A percentile compares a stretch with the other conserved stretches of the same genome.
phyloP scores from a whole-genome alignment of 92 coral and sea anemone species.

The Montipora capitata region DNA sequence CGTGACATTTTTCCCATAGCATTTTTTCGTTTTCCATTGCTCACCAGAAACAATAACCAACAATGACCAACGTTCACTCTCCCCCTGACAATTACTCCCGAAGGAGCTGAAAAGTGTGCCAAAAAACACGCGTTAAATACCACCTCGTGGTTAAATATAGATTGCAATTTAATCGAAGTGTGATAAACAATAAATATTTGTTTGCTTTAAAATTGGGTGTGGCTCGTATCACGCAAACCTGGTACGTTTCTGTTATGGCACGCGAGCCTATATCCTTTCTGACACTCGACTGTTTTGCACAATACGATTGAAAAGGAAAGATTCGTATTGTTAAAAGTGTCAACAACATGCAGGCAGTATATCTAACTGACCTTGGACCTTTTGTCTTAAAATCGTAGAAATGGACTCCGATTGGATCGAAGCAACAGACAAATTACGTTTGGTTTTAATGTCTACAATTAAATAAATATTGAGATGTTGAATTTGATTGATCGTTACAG shows the following conservation, averaged over 20 bases:
- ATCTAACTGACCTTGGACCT: background rate
- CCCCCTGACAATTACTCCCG: too few species aligned
- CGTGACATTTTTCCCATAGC: too few species aligned
- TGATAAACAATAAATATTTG: background rate
- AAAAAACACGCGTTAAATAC: background rate
- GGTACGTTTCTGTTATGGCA: background rate
- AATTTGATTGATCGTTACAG: background rate
- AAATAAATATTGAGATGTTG: background rate
- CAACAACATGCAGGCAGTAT: background rate
- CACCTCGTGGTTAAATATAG: background rate
- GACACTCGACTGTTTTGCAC: background rate
- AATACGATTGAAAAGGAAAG: background rate
- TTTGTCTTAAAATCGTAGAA: background rate
- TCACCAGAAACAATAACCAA: too few species aligned
- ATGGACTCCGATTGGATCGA: background rate
- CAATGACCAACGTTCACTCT: too few species aligned
- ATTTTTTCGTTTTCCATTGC: too few species aligned
- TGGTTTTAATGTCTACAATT: too few species aligned
- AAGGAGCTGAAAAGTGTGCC: too few species aligned
- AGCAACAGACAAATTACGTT: too few species aligned
- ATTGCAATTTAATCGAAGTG: background rate
- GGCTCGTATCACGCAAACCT: constrained; percentile 22
- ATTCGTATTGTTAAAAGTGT: too few species aligned
- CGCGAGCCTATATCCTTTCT: background rate
- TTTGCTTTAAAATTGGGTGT: constrained; percentile 2